Base-by-base conservation (phyloP, 2,113 vertebrate genomes). In the Arenaria interpres region DNA sequence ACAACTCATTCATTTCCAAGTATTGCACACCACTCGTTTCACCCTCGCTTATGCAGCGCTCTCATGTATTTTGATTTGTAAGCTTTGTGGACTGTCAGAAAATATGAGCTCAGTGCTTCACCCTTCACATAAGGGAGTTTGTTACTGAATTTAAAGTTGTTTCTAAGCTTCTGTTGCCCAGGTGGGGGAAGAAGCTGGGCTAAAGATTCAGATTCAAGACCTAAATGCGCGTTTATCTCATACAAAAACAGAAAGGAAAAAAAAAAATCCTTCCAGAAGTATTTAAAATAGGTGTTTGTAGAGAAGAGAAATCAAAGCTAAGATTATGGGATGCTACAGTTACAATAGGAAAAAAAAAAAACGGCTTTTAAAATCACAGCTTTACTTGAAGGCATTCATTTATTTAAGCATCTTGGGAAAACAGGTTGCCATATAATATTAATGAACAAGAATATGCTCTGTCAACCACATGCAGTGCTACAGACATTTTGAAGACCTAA, bases 381-480 rank as follows among this genome's bases (percentile, higher is more conserved):
- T 83, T 93, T 85, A 75, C 93, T 79, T 59, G 53, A 62, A 88
- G 59, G 60, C 79, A 95, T 97, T 85, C 67, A 84, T 89, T 97
- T 89, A 86, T 45, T 95, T 77, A 60, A 84, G 54, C 1, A 23
- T 25, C 88, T 41, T 54, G 96, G 97, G 73, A 90, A 96, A 95
- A 91, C 23, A 16, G 64, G 81, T 78, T 94, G 93, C 88, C 63
- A 90, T 90, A 90, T 93, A 94, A 53, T 88, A 89, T 73, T 95
- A 97, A 97, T 88, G 96, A 93, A 93, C 62, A 97, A 84, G 92
- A 97, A 96, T 72, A 95, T 43, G 73, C 90, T 90, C 85, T 82
- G 85, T 95, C 93, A 97, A 94, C 79, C 76, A 74, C 78, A 86
- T 24, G 71, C 77, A 78, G 68, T n/a, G 90, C 56, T 41, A 89